A percentile compares a stretch with the other conserved stretches of the same genome.
phyloP scores from a whole-genome alignment of 2,888 invertebrate genomes.

The Volucella inflata region DNA sequence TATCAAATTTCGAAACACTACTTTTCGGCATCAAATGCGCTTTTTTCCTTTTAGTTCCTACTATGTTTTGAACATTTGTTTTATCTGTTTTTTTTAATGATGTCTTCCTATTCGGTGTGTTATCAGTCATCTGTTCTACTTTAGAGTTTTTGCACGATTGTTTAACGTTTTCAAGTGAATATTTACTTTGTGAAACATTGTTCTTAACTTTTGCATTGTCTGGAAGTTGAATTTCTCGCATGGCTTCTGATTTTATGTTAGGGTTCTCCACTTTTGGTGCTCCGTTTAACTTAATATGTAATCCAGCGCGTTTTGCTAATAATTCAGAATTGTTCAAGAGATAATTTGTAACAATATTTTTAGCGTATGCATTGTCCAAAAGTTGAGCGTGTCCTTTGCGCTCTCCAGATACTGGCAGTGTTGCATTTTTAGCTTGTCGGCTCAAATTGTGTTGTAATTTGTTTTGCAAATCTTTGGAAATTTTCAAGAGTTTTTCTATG shows the following conservation, averaged over 20 bases:
- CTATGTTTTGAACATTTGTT: neutral
- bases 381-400: neutral
- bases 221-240: too few species aligned
- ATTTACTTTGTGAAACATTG: too few species aligned
- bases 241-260: too few species aligned
- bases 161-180: too few species aligned
- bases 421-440: neutral
- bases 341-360: constrained; percentile 17
- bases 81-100: neutral
- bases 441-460: constrained; percentile 40
- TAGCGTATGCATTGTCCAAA: neutral
- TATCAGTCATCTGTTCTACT: too few species aligned
- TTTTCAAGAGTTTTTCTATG: constrained; percentile 41
- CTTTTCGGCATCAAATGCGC: neutral
- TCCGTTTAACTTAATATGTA: neutral
- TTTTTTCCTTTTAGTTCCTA: neutral
- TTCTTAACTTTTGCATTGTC: too few species aligned
- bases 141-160: too few species aligned
- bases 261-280: neutral
- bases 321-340: neutral
- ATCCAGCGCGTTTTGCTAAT: neutral
- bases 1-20: neutral
- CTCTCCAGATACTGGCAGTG: neutral
- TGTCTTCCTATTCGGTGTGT: neutral
- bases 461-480: constrained; percentile 55